Evolutionary conservation across 2,797 vertebrate genomes (phyloP).

Genomic region (Poeciliopsis turneri): DNA sequence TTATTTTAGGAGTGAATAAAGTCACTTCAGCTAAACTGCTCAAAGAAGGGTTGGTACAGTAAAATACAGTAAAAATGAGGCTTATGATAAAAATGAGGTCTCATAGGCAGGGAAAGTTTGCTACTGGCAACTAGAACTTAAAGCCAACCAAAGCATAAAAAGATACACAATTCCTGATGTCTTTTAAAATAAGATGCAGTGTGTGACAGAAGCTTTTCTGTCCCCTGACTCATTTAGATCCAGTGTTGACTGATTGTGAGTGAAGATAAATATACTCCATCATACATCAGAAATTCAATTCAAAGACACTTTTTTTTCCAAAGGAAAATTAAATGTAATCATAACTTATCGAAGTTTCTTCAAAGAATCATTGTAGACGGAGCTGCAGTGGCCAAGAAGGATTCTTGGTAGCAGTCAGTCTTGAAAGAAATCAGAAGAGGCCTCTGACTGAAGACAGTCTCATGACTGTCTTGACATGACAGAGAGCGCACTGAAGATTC

Average conservation of each 20-base stretch:
- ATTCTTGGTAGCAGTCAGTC: no score
- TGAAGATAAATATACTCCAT: neutral
- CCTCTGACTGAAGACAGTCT: no score
- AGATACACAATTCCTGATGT: neutral
- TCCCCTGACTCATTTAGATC: neutral
- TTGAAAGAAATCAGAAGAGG: no score
- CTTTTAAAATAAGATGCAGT: neutral
- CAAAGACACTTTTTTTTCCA: no score
- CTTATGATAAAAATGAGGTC: neutral
- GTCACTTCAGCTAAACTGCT: neutral
- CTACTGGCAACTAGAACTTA: neutral
- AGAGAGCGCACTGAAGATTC: no score
- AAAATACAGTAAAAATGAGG: neutral
- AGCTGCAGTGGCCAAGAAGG: no score
- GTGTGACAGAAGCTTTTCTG: neutral
- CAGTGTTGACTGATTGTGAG: neutral
- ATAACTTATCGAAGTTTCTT: no score
- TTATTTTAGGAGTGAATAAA: constrained; percentile 6
- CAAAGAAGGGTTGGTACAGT: neutral
- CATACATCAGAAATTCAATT: no score
- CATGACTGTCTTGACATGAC: no score
- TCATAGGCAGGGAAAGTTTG: neutral
- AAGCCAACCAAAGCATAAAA: neutral
- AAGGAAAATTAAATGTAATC: no score
- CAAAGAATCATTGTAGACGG: no score